Base-by-base conservation (phyloP, 2,888 invertebrate species). In the Teleiodes luculella region DNA sequence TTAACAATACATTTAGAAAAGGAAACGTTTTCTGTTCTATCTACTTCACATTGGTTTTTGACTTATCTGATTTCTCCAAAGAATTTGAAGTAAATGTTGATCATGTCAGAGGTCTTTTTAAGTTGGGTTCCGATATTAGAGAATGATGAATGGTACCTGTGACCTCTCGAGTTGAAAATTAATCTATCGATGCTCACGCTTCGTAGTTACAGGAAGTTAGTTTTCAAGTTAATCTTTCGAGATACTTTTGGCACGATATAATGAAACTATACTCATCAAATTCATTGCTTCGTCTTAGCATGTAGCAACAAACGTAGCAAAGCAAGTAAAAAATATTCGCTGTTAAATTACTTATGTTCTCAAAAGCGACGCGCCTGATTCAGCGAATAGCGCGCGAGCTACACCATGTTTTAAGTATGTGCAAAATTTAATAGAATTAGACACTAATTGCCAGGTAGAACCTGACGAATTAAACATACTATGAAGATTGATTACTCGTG, bases 121-220 rank as follows among this genome's bases (percentile, higher is more conserved):
- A 45, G 63, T 36, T 72, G 67, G 75, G 52, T 37, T 5, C 3
- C 5, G 20, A 48, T 61, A 61, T 68, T 64, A 61, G 65, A 62
- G 61, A 67, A 72, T 76, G 71, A 76, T 73, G 60, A 67, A 76
- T 72, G 62, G 53, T 57, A 28, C 30, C 50, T 49, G 53, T 68
- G 72, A 66, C 74, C 73, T 74, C 62, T 62, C 35, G 53, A 48
- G 41, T 59, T 55, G 48, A 61, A 58, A n/a, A 56, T 62, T 68
- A 58, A 64, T 69, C 66, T 61, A 59, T 58, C 55, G 60, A 66
- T 69, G 60, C 56, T 49, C 49, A 49, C 49, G 49, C 20, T 14
- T 28, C 11, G 37, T 28, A 37, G 43, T 35, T 48, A 16, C 8
- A 37, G 49, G 49, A 49, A 49, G 37, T 37, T 24, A 37, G 24